Evolutionary conservation across 2,113 vertebrate genomes (phyloP), one percentile per base, ranked within the genome.

Genomic region (Athene cunicularia): DNA sequence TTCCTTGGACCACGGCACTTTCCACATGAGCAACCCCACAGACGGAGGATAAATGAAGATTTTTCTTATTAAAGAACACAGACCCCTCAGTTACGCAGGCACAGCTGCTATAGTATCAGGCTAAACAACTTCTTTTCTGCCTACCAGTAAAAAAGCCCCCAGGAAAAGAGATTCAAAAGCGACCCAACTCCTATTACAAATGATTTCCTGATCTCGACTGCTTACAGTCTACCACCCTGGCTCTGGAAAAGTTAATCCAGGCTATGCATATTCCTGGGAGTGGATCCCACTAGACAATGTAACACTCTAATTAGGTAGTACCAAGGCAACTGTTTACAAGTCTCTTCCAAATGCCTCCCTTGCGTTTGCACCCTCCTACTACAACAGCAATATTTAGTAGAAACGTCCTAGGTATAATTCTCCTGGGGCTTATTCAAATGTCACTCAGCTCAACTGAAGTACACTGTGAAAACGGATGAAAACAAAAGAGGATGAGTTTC

Each of bases 311-410:
- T 91, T 88, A 90, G 95, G 67, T 72, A 90, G 91, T 88, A 91
- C 95, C 95, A 93, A 94, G 94, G 93, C 96, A 97, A 96, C 97
- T 96, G 95, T 97, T 96, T 97, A 97, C 94, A 80, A 94, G 91
- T 85, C 94, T 90, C 74, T 85, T 96, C 93, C 91, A 96, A 96
- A 94, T 91, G 66, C 94, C 93, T 97, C 93, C 77, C 67, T 96
- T 91, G 93, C 79, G 1, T 95, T 95, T 96, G 94, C 93, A 95
- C 91, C 95, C 91, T 97, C 94, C 95, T 94, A 97, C 95, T 81
- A 76, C 81, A 55, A 32, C 14, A 1, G 94, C 97, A 96, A 96
- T 91, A 96, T 97, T 96, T 97, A 96, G 94, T 86, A 82, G 90
- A 68, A 90, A 62, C 6, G 23, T 94, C 91, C 93, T 90, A 94